Percentiles rank a stretch among this genome's conserved stretches.
Evolutionary conservation across 2,113 vertebrate genomes (phyloP).

Genomic region (Malurus alboscapulatus): DNA sequence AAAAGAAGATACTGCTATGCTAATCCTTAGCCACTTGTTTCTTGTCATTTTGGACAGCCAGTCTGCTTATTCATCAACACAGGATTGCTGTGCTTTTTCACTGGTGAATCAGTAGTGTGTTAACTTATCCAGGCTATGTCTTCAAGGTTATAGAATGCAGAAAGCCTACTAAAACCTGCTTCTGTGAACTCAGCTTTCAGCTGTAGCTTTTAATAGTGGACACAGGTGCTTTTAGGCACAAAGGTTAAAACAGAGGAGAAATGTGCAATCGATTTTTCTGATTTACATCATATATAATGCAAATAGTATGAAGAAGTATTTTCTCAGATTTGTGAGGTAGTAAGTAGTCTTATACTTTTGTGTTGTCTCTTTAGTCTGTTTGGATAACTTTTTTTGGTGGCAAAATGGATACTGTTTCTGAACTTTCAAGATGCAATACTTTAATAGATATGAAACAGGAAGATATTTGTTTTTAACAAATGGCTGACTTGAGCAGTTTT

Average conservation of each 20-base stretch:
- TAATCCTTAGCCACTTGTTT: not conserved
- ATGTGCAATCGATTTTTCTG: not conserved
- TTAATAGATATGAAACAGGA: not conserved
- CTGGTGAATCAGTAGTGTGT: not conserved
- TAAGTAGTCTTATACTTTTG: accelerated
- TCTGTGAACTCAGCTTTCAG: not conserved
- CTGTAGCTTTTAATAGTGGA: not conserved
- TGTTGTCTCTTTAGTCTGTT: not conserved
- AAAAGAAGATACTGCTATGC: not conserved
- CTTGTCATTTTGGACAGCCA: not conserved
- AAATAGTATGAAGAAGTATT: not conserved
- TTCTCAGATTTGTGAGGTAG: not conserved
- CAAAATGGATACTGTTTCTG: not conserved
- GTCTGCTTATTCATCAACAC: not conserved
- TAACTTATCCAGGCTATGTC: not conserved
- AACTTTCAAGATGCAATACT: not conserved
- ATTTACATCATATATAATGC: not conserved
- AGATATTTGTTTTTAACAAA: not conserved
- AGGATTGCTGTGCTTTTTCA: not conserved
- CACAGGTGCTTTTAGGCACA: not conserved
- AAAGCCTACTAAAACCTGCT: not conserved
- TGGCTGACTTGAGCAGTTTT: not conserved
- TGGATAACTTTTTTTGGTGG: not conserved
- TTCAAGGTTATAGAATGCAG: not conserved
- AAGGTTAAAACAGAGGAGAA: not conserved